phyloP scores from a whole-genome alignment of 2,113 vertebrate genomes.

The Pelecanoides urinatrix region DNA sequence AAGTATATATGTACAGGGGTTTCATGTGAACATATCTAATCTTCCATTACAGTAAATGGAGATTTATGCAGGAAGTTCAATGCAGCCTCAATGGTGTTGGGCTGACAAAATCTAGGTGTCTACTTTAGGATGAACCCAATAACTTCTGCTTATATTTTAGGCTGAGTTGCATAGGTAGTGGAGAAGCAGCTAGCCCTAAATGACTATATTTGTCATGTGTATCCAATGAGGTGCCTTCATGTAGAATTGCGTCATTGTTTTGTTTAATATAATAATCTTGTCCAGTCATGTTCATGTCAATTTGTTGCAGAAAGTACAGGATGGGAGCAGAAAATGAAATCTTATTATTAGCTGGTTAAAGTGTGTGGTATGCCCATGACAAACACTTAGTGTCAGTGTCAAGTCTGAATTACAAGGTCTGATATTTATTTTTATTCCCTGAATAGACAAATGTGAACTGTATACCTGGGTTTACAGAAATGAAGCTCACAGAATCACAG shows the following conservation, averaged over 20 bases:
- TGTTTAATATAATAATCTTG: background rate
- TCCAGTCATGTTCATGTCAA: background rate
- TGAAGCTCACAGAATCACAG: background rate
- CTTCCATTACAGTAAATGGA: background rate
- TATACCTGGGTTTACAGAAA: background rate
- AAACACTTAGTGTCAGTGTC: background rate
- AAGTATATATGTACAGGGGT: background rate
- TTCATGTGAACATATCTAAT: background rate
- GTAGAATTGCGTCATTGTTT: background rate
- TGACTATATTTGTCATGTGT: background rate
- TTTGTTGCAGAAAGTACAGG: background rate
- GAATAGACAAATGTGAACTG: background rate
- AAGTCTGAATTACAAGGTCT: background rate
- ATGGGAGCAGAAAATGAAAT: background rate
- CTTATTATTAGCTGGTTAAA: background rate
- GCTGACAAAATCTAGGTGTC: background rate
- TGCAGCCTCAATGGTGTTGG: background rate
- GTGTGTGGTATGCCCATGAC: background rate
- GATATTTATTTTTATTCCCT: background rate
- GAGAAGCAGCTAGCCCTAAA: background rate
- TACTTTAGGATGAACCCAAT: background rate
- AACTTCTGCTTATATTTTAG: background rate
- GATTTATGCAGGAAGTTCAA: background rate
- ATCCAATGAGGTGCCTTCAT: background rate
- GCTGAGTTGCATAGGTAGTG: background rate